Evolutionary conservation across 2,113 vertebrate species (phyloP).

Genomic region (Andinoacara biseriatus): DNA sequence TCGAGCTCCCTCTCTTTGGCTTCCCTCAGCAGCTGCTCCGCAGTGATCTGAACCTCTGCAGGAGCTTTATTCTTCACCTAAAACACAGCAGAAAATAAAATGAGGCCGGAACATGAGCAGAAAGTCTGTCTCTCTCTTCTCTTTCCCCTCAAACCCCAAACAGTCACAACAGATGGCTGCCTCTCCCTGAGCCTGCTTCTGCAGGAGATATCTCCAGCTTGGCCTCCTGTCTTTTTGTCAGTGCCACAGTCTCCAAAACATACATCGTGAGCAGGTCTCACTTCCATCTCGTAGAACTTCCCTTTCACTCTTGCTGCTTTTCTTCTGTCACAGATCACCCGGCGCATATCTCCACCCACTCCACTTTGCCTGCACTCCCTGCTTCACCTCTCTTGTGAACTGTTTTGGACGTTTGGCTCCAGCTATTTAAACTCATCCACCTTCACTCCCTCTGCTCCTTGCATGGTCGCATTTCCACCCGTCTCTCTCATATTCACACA

Average conservation of each 20-base stretch:
- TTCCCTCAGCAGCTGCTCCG: constrained; percentile 94
- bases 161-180: neutral
- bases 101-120: neutral
- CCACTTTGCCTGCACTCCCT: neutral
- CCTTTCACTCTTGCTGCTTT: neutral
- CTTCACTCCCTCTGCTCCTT: neutral
- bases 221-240: neutral
- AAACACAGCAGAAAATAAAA: neutral
- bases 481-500: neutral
- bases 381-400: neutral
- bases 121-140: neutral
- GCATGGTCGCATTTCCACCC: neutral
- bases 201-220: neutral
- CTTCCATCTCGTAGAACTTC: neutral
- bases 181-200: neutral
- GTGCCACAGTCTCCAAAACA: neutral
- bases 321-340: neutral
- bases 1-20: constrained; percentile 98
- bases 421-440: neutral
- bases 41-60: constrained; percentile 97
- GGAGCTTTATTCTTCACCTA: constrained; percentile 99
- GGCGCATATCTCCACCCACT: neutral
- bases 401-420: neutral
- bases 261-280: neutral
- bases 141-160: neutral